These are phyloP conservation scores for Polyergus mexicanus DNA, from an alignment of 1,140 invertebrate species.

Conservation along the genomic window DNA sequence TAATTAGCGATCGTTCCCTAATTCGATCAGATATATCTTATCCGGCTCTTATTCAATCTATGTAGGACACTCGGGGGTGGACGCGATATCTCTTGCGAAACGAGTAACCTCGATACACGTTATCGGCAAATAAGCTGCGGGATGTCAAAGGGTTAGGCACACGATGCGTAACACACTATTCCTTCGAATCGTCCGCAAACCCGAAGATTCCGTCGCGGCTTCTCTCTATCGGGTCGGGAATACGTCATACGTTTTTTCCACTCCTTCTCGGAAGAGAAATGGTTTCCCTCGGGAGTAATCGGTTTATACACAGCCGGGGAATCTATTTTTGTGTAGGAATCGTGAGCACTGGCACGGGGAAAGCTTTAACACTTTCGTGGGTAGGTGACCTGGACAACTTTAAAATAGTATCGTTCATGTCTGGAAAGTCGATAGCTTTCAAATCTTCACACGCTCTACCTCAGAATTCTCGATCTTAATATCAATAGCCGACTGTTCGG, in stretches of 20 bases:
- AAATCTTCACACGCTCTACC: not conserved
- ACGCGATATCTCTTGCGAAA: constrained; percentile 76
- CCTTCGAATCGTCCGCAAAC: constrained; percentile 11
- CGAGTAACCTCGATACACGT: constrained; percentile 72
- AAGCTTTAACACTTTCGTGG: constrained; percentile 59
- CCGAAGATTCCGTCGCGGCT: not conserved
- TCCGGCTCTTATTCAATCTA: constrained; percentile 57
- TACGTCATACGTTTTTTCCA: constrained; percentile 20
- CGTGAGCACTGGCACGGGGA: constrained; percentile 42
- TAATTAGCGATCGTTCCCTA: constrained; percentile 17
- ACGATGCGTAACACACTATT: constrained; percentile 57
- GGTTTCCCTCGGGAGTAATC: constrained; percentile 54
- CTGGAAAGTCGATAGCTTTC: constrained; percentile 35
- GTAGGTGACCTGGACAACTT: constrained; percentile 52
- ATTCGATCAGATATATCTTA: constrained; percentile 30
- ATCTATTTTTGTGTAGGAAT: constrained; percentile 56
- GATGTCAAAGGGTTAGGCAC: constrained; percentile 72
- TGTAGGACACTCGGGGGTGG: constrained; percentile 70
- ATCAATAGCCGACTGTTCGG: not conserved
- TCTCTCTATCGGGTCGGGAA: not conserved
- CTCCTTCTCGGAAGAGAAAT: constrained; percentile 40
- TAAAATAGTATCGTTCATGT: constrained; percentile 58
- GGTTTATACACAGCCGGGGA: constrained; percentile 48
- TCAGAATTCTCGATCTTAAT: constrained; percentile 24
- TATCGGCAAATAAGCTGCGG: constrained; percentile 65